phyloP scores from a whole-genome alignment of 2,888 invertebrate genomes.

The Phrixothrix hirtus region DNA sequence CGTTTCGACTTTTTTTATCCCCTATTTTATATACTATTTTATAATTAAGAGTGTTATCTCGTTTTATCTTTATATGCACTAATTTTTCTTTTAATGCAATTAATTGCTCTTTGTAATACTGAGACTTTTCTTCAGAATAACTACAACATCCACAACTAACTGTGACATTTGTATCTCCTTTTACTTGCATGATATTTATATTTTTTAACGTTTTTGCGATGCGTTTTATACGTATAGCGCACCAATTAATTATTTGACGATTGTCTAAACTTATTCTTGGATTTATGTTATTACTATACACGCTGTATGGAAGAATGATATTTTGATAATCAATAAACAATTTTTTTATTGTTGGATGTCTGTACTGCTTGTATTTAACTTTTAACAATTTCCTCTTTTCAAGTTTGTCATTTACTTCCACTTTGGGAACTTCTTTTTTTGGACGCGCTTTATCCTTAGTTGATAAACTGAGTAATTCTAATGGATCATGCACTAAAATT shows the following conservation, averaged over 20 bases:
- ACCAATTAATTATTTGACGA: conserved; percentile 1
- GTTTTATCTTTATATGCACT: conserved; percentile 1
- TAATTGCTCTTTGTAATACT: not conserved
- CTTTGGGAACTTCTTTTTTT: no score
- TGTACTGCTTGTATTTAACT: conserved; percentile 14
- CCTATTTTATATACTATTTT: not conserved
- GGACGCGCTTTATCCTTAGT: conserved; percentile 1
- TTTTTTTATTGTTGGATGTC: conserved; percentile 12
- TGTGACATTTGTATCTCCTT: not conserved
- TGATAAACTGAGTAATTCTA: conserved; percentile 13
- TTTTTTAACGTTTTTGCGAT: not conserved
- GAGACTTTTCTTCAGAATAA: not conserved
- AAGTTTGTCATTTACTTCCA: not conserved
- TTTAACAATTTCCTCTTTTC: not conserved
- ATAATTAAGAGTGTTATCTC: not conserved
- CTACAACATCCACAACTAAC: conserved; percentile 3
- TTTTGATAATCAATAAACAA: conserved; percentile 3
- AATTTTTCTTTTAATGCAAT: conserved; percentile 1
- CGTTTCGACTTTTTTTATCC: not conserved
- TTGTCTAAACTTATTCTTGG: conserved; percentile 10
- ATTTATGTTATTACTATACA: conserved; percentile 7
- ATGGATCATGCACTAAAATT: conserved; percentile 22
- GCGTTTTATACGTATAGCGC: not conserved
- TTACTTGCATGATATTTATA: conserved; percentile 1
- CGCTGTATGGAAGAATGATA: not conserved